Conservation (phyloP, 2,888 invertebrate genomes). For the Coremacera marginata region DNA sequence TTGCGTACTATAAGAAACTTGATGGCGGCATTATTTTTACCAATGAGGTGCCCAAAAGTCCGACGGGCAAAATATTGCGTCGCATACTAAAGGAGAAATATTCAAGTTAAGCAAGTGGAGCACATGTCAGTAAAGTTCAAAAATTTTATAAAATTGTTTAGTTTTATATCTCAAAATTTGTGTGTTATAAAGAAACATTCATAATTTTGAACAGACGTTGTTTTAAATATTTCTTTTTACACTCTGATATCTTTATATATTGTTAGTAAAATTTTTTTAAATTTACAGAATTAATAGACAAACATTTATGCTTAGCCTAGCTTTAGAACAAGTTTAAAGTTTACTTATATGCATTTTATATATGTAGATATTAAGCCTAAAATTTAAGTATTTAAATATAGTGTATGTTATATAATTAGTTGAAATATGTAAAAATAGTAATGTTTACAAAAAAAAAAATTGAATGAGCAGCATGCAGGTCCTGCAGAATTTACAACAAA, state of each 20-base stretch:
- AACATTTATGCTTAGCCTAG: too few species aligned
- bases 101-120: conserved; percentile 53
- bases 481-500: too few species aligned
- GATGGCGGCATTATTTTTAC: conserved; percentile 77
- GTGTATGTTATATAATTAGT: too few species aligned
- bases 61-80: conserved; percentile 83
- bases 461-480: too few species aligned
- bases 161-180: neutral
- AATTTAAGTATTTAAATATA: too few species aligned
- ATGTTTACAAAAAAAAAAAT: too few species aligned
- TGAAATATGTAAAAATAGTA: too few species aligned
- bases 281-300: neutral
- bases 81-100: conserved; percentile 71
- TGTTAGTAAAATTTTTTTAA: neutral
- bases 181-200: neutral
- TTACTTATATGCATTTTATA: too few species aligned
- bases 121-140: neutral
- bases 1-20: conserved; percentile 82
- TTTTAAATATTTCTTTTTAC: neutral
- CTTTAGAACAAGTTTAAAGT: too few species aligned
- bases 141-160: neutral
- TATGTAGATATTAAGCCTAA: too few species aligned
- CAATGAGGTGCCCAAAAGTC: conserved; percentile 80
- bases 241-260: neutral
- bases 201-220: neutral